Evolutionary conservation across 1,140 invertebrate species (phyloP).

Genomic region (Drosophila arawakana): DNA sequence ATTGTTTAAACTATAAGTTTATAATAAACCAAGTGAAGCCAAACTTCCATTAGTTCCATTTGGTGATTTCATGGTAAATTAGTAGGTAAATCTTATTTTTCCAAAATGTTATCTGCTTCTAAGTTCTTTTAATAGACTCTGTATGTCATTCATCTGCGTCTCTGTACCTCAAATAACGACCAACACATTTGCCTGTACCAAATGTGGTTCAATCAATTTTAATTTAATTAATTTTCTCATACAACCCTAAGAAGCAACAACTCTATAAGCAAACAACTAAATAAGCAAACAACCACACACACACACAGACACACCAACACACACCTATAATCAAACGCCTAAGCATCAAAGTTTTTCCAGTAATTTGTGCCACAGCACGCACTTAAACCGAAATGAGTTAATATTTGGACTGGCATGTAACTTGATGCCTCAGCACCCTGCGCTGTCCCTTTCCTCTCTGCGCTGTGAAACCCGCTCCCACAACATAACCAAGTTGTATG

Average conservation of each 20-base stretch:
- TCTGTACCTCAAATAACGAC: conserved; percentile 3
- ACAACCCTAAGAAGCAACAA: conserved; percentile 31
- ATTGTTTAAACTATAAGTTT: neutral
- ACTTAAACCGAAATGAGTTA: conserved; percentile 74
- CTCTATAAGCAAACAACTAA: conserved; percentile 28
- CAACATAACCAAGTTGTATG: conserved; percentile 39
- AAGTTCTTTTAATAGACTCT: conserved; percentile 1
- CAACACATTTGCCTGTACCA: conserved; percentile 35
- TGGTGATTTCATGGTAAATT: neutral
- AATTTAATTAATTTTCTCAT: conserved; percentile 75
- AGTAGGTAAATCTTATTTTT: neutral
- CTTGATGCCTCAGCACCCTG: conserved; percentile 21
- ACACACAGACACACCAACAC: conserved; percentile 19
- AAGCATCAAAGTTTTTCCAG: conserved; percentile 63
- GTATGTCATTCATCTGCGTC: conserved; percentile 28
- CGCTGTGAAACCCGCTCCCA: conserved; percentile 5
- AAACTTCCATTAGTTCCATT: too few species aligned
- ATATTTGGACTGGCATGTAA: conserved; percentile 70
- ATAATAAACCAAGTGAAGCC: too few species aligned
- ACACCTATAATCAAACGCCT: conserved; percentile 40
- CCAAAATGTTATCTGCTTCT: neutral
- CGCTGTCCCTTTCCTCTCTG: neutral
- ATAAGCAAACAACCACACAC: conserved; percentile 21
- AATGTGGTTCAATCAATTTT: conserved; percentile 74
- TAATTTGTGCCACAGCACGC: conserved; percentile 47